Base-by-base conservation (phyloP, 2,113 vertebrate species). In the Nerophis ophidion region DNA sequence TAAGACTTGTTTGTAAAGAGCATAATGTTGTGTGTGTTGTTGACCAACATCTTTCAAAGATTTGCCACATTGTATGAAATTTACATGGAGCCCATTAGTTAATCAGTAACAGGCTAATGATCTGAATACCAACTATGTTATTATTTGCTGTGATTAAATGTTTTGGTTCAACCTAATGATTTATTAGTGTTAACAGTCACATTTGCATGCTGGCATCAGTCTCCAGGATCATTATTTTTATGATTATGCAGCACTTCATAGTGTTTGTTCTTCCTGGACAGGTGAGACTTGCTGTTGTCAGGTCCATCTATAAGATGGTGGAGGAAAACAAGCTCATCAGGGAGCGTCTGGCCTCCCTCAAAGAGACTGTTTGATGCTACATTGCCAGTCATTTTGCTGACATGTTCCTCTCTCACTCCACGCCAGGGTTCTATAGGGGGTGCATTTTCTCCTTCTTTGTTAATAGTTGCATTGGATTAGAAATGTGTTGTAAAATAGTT, bases 311-410 rank as follows among this genome's bases (percentile, higher is more conserved):
- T 65, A 93, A 77, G 86, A 93, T 95, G 93, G 68, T 93, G 60
- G 79, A 91, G 71, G 94, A 97, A 89, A 98, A 97, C 86, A 83
- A 86, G 69, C 64, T 75, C 1, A 91, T 93, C 33, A 89, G 96
- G 84, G 74, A 66, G 49, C 90, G 90, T 66, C 81, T 94, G 58
- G 10, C 62, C 52, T 35, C 75, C 56, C 79, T 83, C 71, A 86
- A 74, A 26, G 85, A 82, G 45, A 45, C 68, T 53, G 50, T 17
- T n/a, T 57, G 51, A 70, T 56, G 48, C 53, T 12, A 51, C 16
- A 34, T n/a, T 36, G 2, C 33, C 45, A 12, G 47, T n/a, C 61
- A 64, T 46, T 40, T 9, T 8, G 6, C 38, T 40, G 10, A 9
- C 8, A 8, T 48, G 15, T n/a, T 16, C 15, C 8, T 47, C 26